These are phyloP conservation scores for Volucella inflata DNA, from an alignment of 2,888 invertebrate genomes.

Conservation along the genomic window DNA sequence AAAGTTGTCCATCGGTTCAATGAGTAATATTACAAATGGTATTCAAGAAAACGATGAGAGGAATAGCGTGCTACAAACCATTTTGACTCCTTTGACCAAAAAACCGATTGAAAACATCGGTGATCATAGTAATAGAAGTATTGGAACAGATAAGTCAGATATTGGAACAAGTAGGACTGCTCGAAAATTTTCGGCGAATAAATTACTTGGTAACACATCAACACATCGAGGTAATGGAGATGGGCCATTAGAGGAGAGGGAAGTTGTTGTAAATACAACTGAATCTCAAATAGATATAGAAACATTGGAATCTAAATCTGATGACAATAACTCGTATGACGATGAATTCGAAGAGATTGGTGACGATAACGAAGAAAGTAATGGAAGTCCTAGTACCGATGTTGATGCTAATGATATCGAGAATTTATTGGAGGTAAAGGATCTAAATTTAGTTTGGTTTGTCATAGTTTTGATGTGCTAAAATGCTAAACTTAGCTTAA, in stretches of 20 bases:
- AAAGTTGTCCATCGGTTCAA: constrained; percentile 58
- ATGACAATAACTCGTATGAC: constrained; percentile 63
- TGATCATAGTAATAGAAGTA: constrained; percentile 48
- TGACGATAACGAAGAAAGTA: constrained; percentile 32
- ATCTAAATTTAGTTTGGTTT: too few species aligned
- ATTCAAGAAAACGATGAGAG: constrained; percentile 33
- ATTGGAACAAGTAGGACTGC: constrained; percentile 20
- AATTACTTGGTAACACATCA: constrained; percentile 47
- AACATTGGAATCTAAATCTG: constrained; percentile 38
- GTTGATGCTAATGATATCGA: constrained; percentile 47
- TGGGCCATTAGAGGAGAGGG: constrained; percentile 53
- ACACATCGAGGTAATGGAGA: constrained; percentile 77
- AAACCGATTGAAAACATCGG: constrained; percentile 26
- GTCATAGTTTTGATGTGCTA: background rate
- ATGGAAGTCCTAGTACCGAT: too few species aligned
- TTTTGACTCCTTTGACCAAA: constrained; percentile 43
- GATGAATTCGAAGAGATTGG: constrained; percentile 71
- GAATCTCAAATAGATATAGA: constrained; percentile 39
- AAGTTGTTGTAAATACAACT: constrained; percentile 5
- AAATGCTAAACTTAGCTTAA: too few species aligned
- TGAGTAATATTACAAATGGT: constrained; percentile 43
- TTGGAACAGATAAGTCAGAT: constrained; percentile 50
- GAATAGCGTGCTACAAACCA: constrained; percentile 4
- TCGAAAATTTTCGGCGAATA: constrained; percentile 48
- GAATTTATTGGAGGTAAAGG: constrained; percentile 42